phyloP scores from a whole-genome alignment of 2,113 vertebrate genomes.

The Cavia aperea region DNA sequence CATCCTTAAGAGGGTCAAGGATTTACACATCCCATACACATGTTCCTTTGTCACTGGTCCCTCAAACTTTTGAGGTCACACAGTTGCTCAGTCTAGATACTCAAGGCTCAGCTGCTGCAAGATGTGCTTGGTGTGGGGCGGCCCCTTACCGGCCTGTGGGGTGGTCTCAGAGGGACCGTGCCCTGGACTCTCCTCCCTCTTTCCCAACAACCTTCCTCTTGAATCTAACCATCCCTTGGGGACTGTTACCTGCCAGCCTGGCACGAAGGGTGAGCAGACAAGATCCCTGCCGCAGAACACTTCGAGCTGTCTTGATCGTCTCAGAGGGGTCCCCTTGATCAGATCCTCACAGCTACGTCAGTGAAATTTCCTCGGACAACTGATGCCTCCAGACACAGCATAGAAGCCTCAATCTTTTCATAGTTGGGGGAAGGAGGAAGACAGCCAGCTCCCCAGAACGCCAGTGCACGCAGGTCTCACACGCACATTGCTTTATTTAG shows the following conservation, averaged over 20 bases:
- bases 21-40: not conserved
- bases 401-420: not conserved
- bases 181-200: not conserved
- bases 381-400: not conserved
- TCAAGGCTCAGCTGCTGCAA: fast-evolving
- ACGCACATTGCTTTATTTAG: fast-evolving
- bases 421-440: not conserved
- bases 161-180: not conserved
- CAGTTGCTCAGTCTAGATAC: not conserved
- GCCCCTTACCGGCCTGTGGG: not conserved
- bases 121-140: fast-evolving
- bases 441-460: fast-evolving
- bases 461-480: fast-evolving
- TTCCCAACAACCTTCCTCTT: not conserved
- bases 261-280: not conserved
- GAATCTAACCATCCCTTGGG: not conserved
- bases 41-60: not conserved
- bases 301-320: no score
- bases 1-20: not conserved
- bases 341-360: fast-evolving
- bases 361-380: not conserved
- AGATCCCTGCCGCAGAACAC: fast-evolving
- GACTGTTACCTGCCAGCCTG: not conserved
- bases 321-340: fast-evolving
- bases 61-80: not conserved